Conservation (phyloP, 2,888 invertebrate genomes). For the Polydrusus tereticollis region DNA sequence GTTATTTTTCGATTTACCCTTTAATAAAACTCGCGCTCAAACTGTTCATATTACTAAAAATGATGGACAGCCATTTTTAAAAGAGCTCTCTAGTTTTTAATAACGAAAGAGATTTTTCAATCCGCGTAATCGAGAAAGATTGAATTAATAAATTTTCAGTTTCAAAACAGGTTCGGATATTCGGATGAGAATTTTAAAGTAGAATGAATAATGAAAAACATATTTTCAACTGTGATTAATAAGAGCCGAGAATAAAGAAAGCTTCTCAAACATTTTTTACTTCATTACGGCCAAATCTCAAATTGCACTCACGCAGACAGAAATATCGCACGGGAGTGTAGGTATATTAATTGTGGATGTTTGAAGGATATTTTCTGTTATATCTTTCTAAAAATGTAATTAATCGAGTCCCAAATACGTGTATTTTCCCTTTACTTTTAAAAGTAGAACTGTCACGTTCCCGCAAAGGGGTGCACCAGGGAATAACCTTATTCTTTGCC, state of each 20-base stretch:
- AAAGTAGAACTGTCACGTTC: background rate
- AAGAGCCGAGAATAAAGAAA: too few relatives aligned
- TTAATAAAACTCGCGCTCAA: background rate
- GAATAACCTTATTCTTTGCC: conserved; percentile 6
- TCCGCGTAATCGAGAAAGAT: background rate
- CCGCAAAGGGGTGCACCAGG: background rate
- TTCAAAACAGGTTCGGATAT: background rate
- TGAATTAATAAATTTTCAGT: background rate
- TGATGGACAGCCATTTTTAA: background rate
- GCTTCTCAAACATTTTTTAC: too few relatives aligned
- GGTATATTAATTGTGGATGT: too few relatives aligned
- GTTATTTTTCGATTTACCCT: background rate
- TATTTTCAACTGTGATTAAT: background rate
- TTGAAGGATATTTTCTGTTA: background rate
- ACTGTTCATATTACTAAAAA: background rate
- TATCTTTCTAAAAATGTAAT: background rate
- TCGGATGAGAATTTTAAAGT: background rate
- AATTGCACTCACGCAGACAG: too few relatives aligned
- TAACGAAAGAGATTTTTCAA: conserved; percentile 6
- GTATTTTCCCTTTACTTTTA: conserved; percentile 1
- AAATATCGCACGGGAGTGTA: too few relatives aligned
- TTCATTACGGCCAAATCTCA: too few relatives aligned
- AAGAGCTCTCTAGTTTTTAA: conserved; percentile 12
- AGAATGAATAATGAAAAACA: background rate
- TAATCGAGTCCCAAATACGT: background rate